Conservation (phyloP, 2,888 invertebrate genomes). For the Leptura quadrifasciata region DNA sequence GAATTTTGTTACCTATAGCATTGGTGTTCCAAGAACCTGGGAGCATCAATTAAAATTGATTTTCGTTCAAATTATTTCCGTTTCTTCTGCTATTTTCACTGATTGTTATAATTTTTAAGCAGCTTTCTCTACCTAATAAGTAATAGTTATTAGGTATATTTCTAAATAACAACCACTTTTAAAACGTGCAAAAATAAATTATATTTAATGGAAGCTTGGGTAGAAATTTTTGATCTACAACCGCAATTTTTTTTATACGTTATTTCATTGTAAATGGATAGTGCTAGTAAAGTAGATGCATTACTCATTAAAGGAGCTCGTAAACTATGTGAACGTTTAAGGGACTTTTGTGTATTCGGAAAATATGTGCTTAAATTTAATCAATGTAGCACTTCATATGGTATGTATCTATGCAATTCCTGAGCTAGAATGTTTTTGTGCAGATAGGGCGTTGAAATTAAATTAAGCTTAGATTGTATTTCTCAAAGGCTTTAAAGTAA, state of each 20-base stretch:
- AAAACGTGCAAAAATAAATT: no score
- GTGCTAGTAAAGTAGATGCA: slow-evolving; percentile 12
- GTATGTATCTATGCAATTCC: slow-evolving; percentile 1
- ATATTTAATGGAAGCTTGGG: background rate
- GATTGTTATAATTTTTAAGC: no score
- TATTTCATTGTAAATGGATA: background rate
- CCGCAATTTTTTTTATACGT: slow-evolving; percentile 1
- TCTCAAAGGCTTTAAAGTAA: background rate
- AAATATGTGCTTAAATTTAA: slow-evolving; percentile 31
- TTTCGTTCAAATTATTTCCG: no score
- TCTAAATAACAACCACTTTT: no score
- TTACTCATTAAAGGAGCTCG: slow-evolving; percentile 13
- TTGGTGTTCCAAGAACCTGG: no score
- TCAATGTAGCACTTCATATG: slow-evolving; percentile 6
- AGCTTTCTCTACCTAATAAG: no score
- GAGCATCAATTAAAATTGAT: no score
- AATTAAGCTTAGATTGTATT: slow-evolving; percentile 25
- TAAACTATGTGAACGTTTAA: slow-evolving; percentile 16
- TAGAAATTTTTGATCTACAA: background rate
- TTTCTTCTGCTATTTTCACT: no score
- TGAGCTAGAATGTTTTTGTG: background rate
- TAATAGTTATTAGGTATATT: no score
- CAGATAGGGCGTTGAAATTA: slow-evolving; percentile 8
- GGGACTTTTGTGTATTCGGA: background rate
- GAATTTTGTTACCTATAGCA: no score